Percentiles rank a stretch among this genome's conserved stretches.
These are phyloP conservation scores for Druon quercuslanigerum DNA, from an alignment of 1,140 invertebrate genomes.

Conservation along the genomic window DNA sequence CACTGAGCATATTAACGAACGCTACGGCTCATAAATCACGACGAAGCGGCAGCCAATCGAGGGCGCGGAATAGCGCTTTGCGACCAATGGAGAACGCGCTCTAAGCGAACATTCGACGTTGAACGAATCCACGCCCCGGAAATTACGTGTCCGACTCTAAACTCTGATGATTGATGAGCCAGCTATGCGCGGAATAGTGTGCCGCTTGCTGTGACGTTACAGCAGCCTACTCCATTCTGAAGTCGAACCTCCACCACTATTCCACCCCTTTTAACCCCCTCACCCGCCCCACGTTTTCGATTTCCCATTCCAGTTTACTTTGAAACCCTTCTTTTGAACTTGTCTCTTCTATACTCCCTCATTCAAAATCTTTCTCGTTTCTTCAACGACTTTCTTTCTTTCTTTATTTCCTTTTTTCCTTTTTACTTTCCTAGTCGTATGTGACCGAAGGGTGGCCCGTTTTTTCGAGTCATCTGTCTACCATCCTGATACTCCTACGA, in stretches of 20 bases:
- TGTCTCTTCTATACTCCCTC: no score
- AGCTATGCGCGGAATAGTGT: conserved; percentile 60
- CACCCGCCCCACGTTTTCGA: neutral
- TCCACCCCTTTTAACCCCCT: neutral
- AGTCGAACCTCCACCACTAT: neutral
- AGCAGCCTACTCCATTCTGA: conserved; percentile 32
- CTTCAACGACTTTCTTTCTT: neutral
- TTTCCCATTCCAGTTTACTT: neutral
- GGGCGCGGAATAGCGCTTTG: conserved; percentile 56
- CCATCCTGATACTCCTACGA: conserved; percentile 16
- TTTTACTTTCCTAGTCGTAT: neutral
- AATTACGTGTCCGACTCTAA: conserved; percentile 75
- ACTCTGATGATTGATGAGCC: conserved; percentile 71
- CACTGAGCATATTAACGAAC: conserved; percentile 38
- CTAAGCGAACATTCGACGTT: conserved; percentile 45
- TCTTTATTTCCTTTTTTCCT: neutral
- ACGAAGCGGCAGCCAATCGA: conserved; percentile 47
- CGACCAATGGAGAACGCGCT: conserved; percentile 56
- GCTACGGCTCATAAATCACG: conserved; percentile 68
- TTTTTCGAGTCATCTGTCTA: conserved; percentile 25
- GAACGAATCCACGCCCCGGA: conserved; percentile 62
- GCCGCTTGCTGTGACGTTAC: conserved; percentile 35
- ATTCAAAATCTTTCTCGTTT: no score
- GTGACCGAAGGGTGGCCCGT: conserved; percentile 15
- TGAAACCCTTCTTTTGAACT: no score